A percentile compares a stretch with the other conserved stretches of the same genome.
phyloP scores from a whole-genome alignment of 2,888 invertebrate genomes.

The Eupithecia centaureata region DNA sequence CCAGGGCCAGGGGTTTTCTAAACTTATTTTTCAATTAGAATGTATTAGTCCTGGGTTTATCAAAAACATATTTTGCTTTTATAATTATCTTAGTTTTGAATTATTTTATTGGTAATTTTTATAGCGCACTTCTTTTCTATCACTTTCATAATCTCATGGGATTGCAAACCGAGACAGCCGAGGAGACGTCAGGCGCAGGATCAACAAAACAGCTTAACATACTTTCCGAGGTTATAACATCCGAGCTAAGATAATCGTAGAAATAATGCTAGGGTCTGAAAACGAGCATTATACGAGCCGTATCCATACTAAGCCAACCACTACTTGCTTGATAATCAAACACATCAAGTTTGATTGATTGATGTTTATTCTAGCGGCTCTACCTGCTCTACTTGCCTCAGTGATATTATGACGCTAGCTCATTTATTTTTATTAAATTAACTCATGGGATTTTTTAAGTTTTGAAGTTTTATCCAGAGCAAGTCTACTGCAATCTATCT shows the following conservation, averaged over 20 bases:
- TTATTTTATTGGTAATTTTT: too few relatives aligned
- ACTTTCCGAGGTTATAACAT: too few relatives aligned
- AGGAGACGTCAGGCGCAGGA: too few relatives aligned
- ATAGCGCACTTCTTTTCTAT: too few relatives aligned
- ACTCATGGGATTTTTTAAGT: conserved; percentile 39
- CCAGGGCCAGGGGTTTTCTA: too few relatives aligned
- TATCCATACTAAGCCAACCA: conserved; percentile 56
- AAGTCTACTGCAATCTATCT: not conserved
- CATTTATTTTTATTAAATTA: conserved; percentile 72
- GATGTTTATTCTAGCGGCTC: conserved; percentile 75
- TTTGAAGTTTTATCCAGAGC: not conserved
- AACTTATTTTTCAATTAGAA: too few relatives aligned
- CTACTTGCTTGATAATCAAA: conserved; percentile 60
- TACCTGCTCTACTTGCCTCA: conserved; percentile 68
- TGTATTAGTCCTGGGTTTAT: too few relatives aligned
- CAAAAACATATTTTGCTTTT: too few relatives aligned
- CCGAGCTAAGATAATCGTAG: not conserved
- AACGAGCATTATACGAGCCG: conserved; percentile 10
- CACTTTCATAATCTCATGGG: too few relatives aligned
- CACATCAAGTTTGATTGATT: conserved; percentile 76
- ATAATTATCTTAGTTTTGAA: too few relatives aligned
- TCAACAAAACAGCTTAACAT: too few relatives aligned
- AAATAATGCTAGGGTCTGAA: not conserved
- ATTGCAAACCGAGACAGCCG: too few relatives aligned
- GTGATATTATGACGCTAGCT: conserved; percentile 72